Evolutionary conservation across 2,113 vertebrate genomes (phyloP).

Genomic region (Gymnorhina tibicen): DNA sequence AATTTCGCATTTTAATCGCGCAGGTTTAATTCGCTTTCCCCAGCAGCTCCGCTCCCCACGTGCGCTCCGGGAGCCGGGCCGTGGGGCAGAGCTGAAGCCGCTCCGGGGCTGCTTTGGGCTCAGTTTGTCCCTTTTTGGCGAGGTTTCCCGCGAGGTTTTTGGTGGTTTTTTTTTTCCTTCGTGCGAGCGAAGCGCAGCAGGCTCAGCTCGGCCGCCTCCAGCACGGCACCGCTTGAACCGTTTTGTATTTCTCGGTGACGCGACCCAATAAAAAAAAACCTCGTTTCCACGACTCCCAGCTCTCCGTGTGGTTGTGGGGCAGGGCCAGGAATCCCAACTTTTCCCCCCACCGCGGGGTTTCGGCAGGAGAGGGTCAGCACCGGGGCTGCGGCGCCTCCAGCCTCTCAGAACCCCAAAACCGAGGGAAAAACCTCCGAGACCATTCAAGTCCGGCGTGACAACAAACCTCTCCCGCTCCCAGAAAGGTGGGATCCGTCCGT

Average conservation of each 20-base stretch:
- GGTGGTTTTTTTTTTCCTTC: no score
- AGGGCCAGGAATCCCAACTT: background rate
- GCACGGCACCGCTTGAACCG: background rate
- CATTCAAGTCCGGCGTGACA: background rate
- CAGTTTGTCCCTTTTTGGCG: background rate
- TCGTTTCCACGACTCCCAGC: background rate
- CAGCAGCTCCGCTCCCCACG: background rate
- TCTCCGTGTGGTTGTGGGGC: background rate
- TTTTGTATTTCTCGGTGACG: slow-evolving; percentile 36
- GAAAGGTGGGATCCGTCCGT: background rate
- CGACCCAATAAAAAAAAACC: slow-evolving; percentile 76
- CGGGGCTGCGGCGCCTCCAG: background rate
- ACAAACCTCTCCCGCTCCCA: background rate
- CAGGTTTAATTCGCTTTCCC: background rate
- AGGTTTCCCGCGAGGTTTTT: background rate
- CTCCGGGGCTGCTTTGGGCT: background rate
- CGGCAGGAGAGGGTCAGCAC: background rate
- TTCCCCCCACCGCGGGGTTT: rapidly evolving
- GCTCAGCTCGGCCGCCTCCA: background rate
- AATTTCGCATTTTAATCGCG: background rate
- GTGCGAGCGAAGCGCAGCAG: background rate
- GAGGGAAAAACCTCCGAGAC: background rate
- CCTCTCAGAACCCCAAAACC: background rate
- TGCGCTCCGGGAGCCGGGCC: background rate
- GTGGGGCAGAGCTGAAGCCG: background rate